Evolutionary conservation across 2,888 invertebrate genomes (phyloP), one percentile per base, ranked within the genome.

Genomic region (Ophonus ardosiacus): DNA sequence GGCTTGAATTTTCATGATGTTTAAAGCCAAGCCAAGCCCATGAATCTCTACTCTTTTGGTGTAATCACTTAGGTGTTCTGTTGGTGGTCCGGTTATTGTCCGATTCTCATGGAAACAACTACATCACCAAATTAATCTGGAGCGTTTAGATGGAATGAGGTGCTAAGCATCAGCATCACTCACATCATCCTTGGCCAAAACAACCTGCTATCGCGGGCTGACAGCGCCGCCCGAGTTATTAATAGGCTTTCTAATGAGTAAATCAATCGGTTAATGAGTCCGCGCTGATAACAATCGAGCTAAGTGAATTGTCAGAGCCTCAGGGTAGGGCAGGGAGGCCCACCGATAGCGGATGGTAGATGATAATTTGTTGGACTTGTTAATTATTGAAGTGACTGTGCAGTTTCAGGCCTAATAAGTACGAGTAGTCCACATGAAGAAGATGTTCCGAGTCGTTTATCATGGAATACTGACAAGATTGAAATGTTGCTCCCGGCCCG

Each of bases 171-270:
- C 68, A 68, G 18, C 71, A 18, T 17, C 43, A 3, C 13, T 17
- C 43, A 3, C 13, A 15, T 38, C 68, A 68, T 40, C 43, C 40
- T 18, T 40, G 17, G n/a, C n/a, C 40, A 68, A 65, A 68, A 68
- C 68, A 65, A 65, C 31, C 31, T 24, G 17, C 59, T 24, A 65
- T 8, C 65, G 24, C 31, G 8, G 18, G 59, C 15, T 63, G 10
- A 18, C 24, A 18, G 79, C 80, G 40, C 61, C 59, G 61, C 61
- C 15, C 38, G 31, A 15, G 86, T 86, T 87, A 87, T 88, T 88
- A 89, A 88, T 88, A 88, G 87, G 86, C 86, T 88, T 88, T 87
- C 87, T 88, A 89, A 89, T 88, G 88, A 88, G 87, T 87, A 88
- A 88, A 88, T 88, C 88, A 88, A 88, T 88, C 87, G 88, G 88